Base-by-base conservation (phyloP, 2,113 vertebrate species). In the Turdus rufiventris region DNA sequence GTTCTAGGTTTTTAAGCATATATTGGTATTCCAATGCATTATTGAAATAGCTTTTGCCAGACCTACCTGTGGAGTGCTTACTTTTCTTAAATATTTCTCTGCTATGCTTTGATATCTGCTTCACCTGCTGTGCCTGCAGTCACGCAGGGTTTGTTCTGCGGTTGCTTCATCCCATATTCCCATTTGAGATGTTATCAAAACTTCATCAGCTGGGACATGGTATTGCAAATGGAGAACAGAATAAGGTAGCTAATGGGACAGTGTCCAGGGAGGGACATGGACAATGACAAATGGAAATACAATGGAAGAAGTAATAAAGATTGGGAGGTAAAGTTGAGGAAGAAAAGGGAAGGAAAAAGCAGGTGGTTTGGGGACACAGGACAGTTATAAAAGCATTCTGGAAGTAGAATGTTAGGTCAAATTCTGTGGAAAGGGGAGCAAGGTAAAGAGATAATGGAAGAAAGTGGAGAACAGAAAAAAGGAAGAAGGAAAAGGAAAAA, bases 21-120 rank as follows among this genome's bases (percentile, higher is more conserved):
- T 60, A 89, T n/a, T 23, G 5, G 11, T 56, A 68, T 68, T 78
- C 43, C 77, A 82, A 67, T 65, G 29, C 40, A 86, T 57, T 57
- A 84, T 6, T 60, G 21, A 80, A 65, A 88, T 24, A 90, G 36
- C 18, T 88, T 94, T 89, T 81, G 38, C 57, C 68, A 85, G 76
- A 83, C 53, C 71, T 94, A 71, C 60, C 66, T 76, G 54, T 66
- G 38, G 21, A 66, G 29, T 15, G 48, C 36, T 93, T 93, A 88
- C 19, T 85, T 94, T 92, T 56, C 67, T 88, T 93, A 93, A 85
- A 24, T 81, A 79, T 90, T 91, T 94, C 57, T 93, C 57, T 93
- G 81, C 81, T 86, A 47, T 34, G 63, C 54, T 93, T 93, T 90
- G 72, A 57, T 79, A 90, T 29, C 50, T 88, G 79, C 85, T 88